These are phyloP conservation scores for Rutpela maculata DNA, from an alignment of 2,888 invertebrate species.

Conservation along the genomic window DNA sequence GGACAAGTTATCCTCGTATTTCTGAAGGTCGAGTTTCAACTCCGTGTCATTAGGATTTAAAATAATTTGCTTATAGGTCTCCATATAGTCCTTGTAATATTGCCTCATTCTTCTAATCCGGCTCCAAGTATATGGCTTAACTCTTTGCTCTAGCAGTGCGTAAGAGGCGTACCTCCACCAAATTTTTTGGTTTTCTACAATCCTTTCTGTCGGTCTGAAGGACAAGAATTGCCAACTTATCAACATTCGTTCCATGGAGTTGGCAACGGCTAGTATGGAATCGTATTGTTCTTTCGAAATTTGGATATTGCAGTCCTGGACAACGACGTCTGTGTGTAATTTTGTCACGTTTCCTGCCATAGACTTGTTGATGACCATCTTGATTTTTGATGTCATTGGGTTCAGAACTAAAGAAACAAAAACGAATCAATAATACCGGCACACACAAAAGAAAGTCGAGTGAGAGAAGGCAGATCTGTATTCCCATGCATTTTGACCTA, in stretches of 20 bases:
- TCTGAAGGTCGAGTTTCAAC: slow-evolving; percentile 83
- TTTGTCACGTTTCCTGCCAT: slow-evolving; percentile 77
- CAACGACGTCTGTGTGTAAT: slow-evolving; percentile 82
- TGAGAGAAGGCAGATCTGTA: no score
- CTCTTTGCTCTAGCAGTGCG: slow-evolving; percentile 82
- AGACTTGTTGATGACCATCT: slow-evolving; percentile 81
- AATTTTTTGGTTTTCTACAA: slow-evolving; percentile 77
- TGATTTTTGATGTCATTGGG: slow-evolving; percentile 86
- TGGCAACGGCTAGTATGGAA: slow-evolving; percentile 77
- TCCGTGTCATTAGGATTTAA: slow-evolving; percentile 84
- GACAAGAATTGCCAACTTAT: slow-evolving; percentile 78
- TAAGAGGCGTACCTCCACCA: slow-evolving; percentile 89
- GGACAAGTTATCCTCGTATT: slow-evolving; percentile 84
- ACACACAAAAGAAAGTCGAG: no score
- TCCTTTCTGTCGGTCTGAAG: slow-evolving; percentile 67
- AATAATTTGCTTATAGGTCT: slow-evolving; percentile 83
- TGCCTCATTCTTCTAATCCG: slow-evolving; percentile 81
- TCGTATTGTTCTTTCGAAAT: slow-evolving; percentile 84
- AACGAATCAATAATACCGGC: no score
- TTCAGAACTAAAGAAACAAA: slow-evolving; percentile 79
- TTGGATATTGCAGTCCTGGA: slow-evolving; percentile 85
- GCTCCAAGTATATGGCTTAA: slow-evolving; percentile 85
- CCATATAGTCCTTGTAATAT: slow-evolving; percentile 82
- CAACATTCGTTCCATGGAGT: slow-evolving; percentile 80
- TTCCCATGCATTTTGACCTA: no score